Evolutionary conservation across 2,888 invertebrate genomes (phyloP).

Genomic region (Gisinianus flammeolus): DNA sequence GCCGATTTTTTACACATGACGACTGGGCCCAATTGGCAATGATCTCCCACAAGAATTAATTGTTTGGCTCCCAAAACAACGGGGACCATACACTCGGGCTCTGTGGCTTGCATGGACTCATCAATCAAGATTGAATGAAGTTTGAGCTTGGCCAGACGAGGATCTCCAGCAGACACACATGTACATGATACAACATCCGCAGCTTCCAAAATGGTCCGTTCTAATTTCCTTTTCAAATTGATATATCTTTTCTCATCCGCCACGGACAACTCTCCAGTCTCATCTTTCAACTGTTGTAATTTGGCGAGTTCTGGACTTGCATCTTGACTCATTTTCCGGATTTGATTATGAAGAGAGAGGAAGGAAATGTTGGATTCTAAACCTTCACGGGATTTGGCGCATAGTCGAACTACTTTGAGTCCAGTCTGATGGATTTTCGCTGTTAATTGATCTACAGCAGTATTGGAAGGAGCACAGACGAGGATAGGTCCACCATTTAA

Average conservation of each 20-base stretch:
- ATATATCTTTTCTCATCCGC: conserved; percentile 95
- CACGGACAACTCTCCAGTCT: conserved; percentile 95
- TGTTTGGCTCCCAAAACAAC: conserved; percentile 93
- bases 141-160: conserved; percentile 86
- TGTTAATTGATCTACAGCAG: conserved; percentile 98
- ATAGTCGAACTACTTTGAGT: conserved; percentile 88
- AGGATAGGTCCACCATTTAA: conserved; percentile 89
- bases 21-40: conserved; percentile 98
- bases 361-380: conserved; percentile 98
- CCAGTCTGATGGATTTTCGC: conserved; percentile 98
- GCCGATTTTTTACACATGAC: conserved; percentile 99
- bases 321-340: conserved; percentile 86
- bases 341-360: conserved; percentile 95
- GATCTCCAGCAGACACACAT: conserved; percentile 98
- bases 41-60: conserved; percentile 96
- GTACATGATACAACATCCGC: conserved; percentile 99
- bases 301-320: conserved; percentile 88
- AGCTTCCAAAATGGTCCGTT: conserved; percentile 86
- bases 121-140: conserved; percentile 97
- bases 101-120: conserved; percentile 96
- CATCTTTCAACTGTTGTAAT: conserved; percentile 94
- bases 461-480: conserved; percentile 98
- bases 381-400: conserved; percentile 97
- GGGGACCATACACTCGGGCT: conserved; percentile 95
- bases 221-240: conserved; percentile 86